phyloP scores from a whole-genome alignment of 2,888 invertebrate species.

The Cremastinae sp. region DNA sequence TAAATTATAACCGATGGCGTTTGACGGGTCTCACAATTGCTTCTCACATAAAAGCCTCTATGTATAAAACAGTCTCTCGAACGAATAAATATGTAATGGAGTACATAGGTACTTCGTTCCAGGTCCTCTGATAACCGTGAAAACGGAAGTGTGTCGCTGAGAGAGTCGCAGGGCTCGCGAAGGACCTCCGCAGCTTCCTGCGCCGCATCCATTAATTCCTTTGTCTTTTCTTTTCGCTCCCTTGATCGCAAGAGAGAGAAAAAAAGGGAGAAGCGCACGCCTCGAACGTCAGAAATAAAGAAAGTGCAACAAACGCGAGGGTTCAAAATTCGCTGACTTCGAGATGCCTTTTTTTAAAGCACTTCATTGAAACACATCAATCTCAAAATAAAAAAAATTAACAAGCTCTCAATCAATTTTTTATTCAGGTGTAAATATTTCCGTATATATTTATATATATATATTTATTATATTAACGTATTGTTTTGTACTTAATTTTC shows the following conservation, averaged over 20 bases:
- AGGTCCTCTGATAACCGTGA: constrained; percentile 60
- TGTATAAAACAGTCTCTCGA: background rate
- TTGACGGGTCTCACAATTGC: constrained; percentile 72
- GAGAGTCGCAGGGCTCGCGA: constrained; percentile 58
- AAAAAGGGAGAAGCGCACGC: constrained; percentile 60
- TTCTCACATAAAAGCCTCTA: constrained; percentile 10
- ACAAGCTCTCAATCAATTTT: too few species aligned
- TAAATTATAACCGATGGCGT: constrained; percentile 80
- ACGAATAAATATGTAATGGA: constrained; percentile 4
- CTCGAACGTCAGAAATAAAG: constrained; percentile 18
- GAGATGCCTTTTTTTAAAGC: too few species aligned
- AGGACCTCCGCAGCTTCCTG: constrained; percentile 67
- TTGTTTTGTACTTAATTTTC: too few species aligned
- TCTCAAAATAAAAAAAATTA: too few species aligned
- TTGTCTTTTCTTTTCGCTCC: constrained; percentile 71
- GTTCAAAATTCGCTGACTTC: too few species aligned
- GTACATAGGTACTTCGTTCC: background rate
- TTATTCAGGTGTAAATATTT: too few species aligned
- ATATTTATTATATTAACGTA: too few species aligned
- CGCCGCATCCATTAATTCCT: constrained; percentile 79
- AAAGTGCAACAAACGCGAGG: too few species aligned
- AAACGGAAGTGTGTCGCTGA: constrained; percentile 71
- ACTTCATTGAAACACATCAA: constrained; percentile 50
- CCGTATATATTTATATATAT: too few species aligned
- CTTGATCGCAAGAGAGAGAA: constrained; percentile 40